Conservation (phyloP, 2,888 invertebrate genomes). For the Timema cristinae region DNA sequence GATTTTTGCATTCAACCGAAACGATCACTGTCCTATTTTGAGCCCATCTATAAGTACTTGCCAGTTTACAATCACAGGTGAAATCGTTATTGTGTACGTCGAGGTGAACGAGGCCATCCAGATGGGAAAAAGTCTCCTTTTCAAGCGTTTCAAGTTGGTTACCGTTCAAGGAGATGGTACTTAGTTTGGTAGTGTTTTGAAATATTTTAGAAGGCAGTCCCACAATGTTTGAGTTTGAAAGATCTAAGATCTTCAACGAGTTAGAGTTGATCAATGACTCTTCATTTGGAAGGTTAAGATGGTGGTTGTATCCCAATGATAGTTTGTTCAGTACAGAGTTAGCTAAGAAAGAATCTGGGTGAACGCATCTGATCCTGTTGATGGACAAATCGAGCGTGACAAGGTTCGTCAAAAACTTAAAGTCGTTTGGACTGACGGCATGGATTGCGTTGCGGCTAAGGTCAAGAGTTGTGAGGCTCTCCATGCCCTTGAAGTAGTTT, state of each 20-base stretch:
- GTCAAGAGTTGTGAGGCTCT: not conserved
- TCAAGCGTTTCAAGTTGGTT: not conserved
- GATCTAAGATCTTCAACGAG: not conserved
- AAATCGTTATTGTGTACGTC: conserved; percentile 1
- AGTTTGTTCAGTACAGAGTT: not conserved
- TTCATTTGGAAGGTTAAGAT: conserved; percentile 2
- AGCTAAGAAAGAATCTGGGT: conserved; percentile 5
- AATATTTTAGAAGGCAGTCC: conserved; percentile 5
- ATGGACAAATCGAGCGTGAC: not conserved
- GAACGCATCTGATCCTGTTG: not conserved
- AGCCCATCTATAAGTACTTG: too few species aligned
- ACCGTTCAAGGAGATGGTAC: not conserved
- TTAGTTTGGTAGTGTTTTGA: not conserved
- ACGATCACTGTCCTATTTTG: too few species aligned
- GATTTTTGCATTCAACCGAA: too few species aligned
- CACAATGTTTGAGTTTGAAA: not conserved
- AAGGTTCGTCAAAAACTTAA: not conserved
- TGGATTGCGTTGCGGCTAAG: conserved; percentile 6
- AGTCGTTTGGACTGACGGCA: not conserved
- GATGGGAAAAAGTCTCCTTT: not conserved
- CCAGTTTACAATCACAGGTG: not conserved
- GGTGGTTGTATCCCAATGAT: not conserved
- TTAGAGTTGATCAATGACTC: not conserved
- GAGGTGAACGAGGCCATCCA: conserved; percentile 4
- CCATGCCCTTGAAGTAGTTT: not conserved